These are phyloP conservation scores for Drosophila subobscura DNA, from an alignment of 1,140 invertebrate genomes.

Conservation along the genomic window DNA sequence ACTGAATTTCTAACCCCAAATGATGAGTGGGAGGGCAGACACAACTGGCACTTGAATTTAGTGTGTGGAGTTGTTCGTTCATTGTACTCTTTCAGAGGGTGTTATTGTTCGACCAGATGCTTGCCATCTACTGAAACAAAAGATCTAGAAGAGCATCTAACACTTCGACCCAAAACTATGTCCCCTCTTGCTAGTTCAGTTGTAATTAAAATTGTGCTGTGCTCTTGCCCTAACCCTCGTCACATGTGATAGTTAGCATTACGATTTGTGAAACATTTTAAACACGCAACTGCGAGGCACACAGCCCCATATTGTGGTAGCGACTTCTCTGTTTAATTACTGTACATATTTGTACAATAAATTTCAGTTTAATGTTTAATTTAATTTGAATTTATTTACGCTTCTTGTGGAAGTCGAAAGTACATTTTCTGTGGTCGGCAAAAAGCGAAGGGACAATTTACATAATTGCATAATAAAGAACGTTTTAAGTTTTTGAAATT, in stretches of 20 bases:
- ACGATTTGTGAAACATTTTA: conserved; percentile 7
- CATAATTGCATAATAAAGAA: conserved; percentile 29
- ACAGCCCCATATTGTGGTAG: conserved; percentile 9
- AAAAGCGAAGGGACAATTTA: conserved; percentile 37
- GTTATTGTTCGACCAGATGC: conserved; percentile 23
- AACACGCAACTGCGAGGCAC: conserved; percentile 12
- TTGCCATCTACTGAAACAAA: background rate
- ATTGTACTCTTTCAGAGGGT: conserved; percentile 12
- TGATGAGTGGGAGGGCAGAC: background rate
- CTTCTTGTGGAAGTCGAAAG: conserved; percentile 18
- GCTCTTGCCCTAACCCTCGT: conserved; percentile 50
- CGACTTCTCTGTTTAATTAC: conserved; percentile 41
- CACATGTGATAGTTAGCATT: conserved; percentile 8
- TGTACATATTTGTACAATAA: background rate
- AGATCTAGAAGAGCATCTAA: no score
- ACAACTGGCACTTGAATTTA: background rate
- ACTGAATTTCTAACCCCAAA: conserved; percentile 10
- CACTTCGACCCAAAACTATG: no score
- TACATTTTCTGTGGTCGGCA: conserved; percentile 38
- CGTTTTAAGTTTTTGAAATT: conserved; percentile 4
- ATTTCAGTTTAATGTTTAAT: conserved; percentile 36
- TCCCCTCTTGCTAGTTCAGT: background rate
- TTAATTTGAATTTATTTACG: conserved; percentile 29
- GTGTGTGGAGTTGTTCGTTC: conserved; percentile 1
- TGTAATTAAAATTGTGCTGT: conserved; percentile 59